phyloP scores from a whole-genome alignment of 2,797 vertebrate species.

The Paguma larvata region DNA sequence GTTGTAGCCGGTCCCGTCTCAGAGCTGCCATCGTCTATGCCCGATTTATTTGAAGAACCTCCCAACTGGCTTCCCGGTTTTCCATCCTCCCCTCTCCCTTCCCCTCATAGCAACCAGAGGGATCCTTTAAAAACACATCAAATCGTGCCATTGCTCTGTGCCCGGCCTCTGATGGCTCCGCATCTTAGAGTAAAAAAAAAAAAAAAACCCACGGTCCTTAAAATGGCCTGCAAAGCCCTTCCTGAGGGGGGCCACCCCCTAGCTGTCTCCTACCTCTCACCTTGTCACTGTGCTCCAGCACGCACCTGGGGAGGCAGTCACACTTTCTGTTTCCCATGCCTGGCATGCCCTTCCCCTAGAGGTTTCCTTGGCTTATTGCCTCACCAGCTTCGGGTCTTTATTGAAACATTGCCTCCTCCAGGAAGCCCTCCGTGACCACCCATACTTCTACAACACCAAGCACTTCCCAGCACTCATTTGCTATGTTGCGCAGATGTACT shows the following conservation, averaged over 20 bases:
- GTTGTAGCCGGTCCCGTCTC: background rate
- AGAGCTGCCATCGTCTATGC: background rate
- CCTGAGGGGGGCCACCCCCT: background rate
- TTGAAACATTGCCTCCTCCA: slow-evolving; percentile 20
- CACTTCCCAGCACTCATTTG: background rate
- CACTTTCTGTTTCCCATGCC: background rate
- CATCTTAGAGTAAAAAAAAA: background rate
- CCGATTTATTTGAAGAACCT: background rate
- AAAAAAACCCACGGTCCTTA: background rate
- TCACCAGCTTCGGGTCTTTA: background rate
- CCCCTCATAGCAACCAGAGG: background rate
- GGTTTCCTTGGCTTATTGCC: background rate
- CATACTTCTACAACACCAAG: background rate
- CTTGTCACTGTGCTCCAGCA: background rate
- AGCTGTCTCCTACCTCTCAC: background rate
- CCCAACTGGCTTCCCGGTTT: background rate
- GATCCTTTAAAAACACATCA: slow-evolving; percentile 51
- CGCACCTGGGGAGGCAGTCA: background rate
- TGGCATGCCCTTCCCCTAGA: background rate
- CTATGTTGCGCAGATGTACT: background rate
- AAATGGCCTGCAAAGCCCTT: background rate
- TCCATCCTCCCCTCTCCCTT: background rate
- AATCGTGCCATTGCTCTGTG: background rate
- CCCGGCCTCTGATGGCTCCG: background rate
- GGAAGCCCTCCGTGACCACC: slow-evolving; percentile 21